phyloP scores from a whole-genome alignment of 2,113 vertebrate genomes.

The Quiscalus mexicanus region DNA sequence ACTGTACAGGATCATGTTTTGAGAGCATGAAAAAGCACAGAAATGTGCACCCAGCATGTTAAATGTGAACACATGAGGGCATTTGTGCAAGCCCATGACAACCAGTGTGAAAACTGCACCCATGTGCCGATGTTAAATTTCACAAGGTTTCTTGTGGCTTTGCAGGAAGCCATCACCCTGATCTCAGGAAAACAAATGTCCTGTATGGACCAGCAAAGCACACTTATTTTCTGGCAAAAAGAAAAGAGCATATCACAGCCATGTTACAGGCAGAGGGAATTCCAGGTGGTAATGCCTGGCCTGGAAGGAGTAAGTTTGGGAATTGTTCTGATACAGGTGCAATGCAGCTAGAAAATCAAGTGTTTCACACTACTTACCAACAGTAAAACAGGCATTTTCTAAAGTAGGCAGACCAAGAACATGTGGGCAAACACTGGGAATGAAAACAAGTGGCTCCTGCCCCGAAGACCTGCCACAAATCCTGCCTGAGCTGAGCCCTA shows the following conservation, averaged over 20 bases:
- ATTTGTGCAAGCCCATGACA: not conserved
- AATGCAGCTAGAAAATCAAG: not conserved
- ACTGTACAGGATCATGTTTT: too few relatives aligned
- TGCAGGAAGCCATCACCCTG: not conserved
- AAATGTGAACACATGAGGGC: too few relatives aligned
- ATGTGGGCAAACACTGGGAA: not conserved
- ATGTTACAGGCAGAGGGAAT: not conserved
- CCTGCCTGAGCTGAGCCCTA: not conserved
- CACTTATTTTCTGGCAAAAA: not conserved
- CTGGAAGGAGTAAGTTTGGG: not conserved
- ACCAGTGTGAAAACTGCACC: accelerated
- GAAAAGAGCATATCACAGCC: not conserved
- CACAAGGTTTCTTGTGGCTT: not conserved
- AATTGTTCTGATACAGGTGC: not conserved
- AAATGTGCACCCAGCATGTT: too few relatives aligned
- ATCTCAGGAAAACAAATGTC: not conserved
- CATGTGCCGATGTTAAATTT: accelerated
- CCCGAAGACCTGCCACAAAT: not conserved
- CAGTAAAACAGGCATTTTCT: not conserved
- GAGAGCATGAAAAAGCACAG: too few relatives aligned
- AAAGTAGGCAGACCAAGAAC: not conserved
- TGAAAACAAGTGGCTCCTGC: not conserved
- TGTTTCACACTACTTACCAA: not conserved
- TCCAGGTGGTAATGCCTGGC: not conserved
- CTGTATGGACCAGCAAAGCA: not conserved